These are phyloP conservation scores for Hesperia comma DNA, from an alignment of 2,888 invertebrate species.

Conservation along the genomic window DNA sequence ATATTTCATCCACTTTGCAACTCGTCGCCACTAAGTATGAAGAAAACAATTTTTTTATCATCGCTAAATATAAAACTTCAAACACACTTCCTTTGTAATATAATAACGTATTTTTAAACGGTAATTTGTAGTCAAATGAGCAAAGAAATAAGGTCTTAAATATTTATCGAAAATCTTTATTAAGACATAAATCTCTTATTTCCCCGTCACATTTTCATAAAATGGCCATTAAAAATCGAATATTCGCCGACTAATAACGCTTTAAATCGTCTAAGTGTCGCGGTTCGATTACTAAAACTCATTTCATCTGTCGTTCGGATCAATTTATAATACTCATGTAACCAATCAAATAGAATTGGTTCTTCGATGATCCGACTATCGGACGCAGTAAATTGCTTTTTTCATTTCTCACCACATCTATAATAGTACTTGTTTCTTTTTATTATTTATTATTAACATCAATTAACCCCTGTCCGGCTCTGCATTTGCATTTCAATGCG, in stretches of 20 bases:
- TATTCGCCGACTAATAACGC: slow-evolving; percentile 40
- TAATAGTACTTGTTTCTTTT: slow-evolving; percentile 46
- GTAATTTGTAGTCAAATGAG: slow-evolving; percentile 31
- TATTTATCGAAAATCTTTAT: slow-evolving; percentile 40
- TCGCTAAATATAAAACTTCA: slow-evolving; percentile 10
- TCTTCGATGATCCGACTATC: slow-evolving; percentile 34
- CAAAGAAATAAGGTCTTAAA: slow-evolving; percentile 33
- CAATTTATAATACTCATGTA: slow-evolving; percentile 48
- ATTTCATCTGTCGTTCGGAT: slow-evolving; percentile 42
- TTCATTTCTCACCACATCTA: slow-evolving; percentile 49
- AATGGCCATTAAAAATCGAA: slow-evolving; percentile 46
- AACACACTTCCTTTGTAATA: slow-evolving; percentile 3
- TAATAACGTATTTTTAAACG: neutral
- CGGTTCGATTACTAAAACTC: slow-evolving; percentile 41
- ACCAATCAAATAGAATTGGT: slow-evolving; percentile 58
- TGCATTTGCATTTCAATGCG: slow-evolving; percentile 71
- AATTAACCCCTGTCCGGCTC: slow-evolving; percentile 59
- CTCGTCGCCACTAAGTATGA: neutral
- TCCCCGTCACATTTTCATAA: slow-evolving; percentile 46
- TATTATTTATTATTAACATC: slow-evolving; percentile 73
- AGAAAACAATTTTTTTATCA: neutral
- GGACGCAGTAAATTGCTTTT: slow-evolving; percentile 64
- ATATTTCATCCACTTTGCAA: neutral
- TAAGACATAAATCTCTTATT: slow-evolving; percentile 47
- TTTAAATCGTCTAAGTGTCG: slow-evolving; percentile 40